Evolutionary conservation across 2,888 invertebrate genomes (phyloP), one percentile per base, ranked within the genome.

Genomic region (Epirrita christyi): DNA sequence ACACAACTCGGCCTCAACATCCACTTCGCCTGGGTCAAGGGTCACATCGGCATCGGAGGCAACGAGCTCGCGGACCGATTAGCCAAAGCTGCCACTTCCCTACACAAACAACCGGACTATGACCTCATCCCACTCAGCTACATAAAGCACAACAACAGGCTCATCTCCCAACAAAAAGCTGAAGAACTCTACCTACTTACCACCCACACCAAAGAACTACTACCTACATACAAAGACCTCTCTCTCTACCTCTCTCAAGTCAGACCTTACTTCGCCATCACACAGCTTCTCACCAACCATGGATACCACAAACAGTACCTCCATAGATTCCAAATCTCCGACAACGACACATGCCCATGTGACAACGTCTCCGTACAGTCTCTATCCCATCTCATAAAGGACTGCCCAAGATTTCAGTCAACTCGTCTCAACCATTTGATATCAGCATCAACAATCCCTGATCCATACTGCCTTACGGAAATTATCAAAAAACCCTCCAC

Each of bases 21-120:
- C 0, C 0, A 29, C 0, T 28, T 68, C 2, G 55, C 46, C 42
- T 65, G 66, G 67, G 44, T 67, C 0, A 58, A 51, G n/a, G 64
- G 57, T 0, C 66, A 64, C 29, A 61, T 38, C 0, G 62, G 60
- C 1, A 1, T 57, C 9, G 51, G 34, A 9, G 63, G 60, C 0
- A 63, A 63, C 8, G 66, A 62, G 11, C 10, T 58, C 0, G 66
- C 66, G 0, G 63, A 66, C 14, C 10, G 32, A 4, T 46, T 56
- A 0, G 66, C 67, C 0, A 63, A 63, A n/a, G 2, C 15, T 0
- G 55, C 43, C 7, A 32, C 55, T 6, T 36, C 21, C 1, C 29
- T 15, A 0, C 27, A 49, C 0, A 10, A 21, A 37, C 1, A 9
- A 6, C 36, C 46, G 0, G 36, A 37, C 8, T 36, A 36, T 10